Base-by-base conservation (phyloP, 1,140 invertebrate genomes). In the Metaphire vulgaris region DNA sequence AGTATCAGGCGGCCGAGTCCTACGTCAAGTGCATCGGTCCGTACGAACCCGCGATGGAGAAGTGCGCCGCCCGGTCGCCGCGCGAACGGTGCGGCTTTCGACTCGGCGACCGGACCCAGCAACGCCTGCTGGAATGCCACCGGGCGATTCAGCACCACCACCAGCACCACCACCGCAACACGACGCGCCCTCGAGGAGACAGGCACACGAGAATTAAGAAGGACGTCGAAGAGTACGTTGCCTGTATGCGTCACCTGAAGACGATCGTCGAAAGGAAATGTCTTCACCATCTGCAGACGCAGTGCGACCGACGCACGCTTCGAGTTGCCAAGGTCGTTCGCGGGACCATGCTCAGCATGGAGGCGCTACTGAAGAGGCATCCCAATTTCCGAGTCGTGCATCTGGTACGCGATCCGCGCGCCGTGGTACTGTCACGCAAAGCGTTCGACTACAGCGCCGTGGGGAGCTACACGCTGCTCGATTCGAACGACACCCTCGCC, bases 361-460 rank as follows among this genome's bases (percentile, higher is more conserved):
- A n/a, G 12, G 2, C n/a, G 26, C 29, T 69, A 6, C 67, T 69
- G 67, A 2, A 26, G 6, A 6, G 26, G 67, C n/a, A 12, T 12
- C 67, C 67, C 67, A 69, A 69, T 26, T 26, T 69, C 67, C n/a
- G 29, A 69, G n/a, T 69, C n/a, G n/a, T 69, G 2, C 67, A 69
- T 26, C 67, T 69, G 2, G 2, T 69, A 26, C 67, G 67, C 6
- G 67, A 69, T 26, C 67, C 67, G 6, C 67, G 67, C 2, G 67
- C 67, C 2, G 67, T 69, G 2, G 67, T 69, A 6, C 67, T 69
- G 2, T 69, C 67, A 26, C 2, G 67, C 2, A 26, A 26, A 12
- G 67, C 2, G 12, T 56, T 56, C 41, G 41, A 56, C 41, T 56
- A 6, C 41, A 56, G 41, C 41, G 41, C 41, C 6, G 6, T 6